phyloP scores from a whole-genome alignment of 2,888 invertebrate genomes.

The Lepetodrilus schrolli region DNA sequence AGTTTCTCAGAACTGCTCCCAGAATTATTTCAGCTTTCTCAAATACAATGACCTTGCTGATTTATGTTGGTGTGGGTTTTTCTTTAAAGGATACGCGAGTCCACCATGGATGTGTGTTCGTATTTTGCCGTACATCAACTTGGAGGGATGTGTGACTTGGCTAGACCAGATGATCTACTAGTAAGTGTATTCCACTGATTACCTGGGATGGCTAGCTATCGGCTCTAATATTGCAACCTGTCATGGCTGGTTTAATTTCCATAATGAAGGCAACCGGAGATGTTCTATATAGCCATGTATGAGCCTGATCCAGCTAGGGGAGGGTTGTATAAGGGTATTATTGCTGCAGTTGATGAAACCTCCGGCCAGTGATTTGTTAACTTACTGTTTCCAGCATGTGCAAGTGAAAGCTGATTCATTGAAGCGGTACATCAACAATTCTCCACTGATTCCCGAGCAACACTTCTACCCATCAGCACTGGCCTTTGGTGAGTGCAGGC shows the following conservation, averaged over 20 bases:
- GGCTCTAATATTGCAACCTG: too few species aligned
- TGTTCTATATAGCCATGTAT: too few species aligned
- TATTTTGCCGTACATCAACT: slow-evolving; percentile 69
- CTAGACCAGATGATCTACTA: slow-evolving; percentile 55
- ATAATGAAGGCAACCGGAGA: too few species aligned
- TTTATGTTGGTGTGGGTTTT: background rate
- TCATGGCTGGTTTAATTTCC: too few species aligned
- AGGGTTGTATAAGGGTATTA: too few species aligned
- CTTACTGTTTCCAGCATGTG: slow-evolving; percentile 56
- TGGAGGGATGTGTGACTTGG: slow-evolving; percentile 57
- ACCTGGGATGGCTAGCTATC: too few species aligned
- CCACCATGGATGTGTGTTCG: slow-evolving; percentile 61
- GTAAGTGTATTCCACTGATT: slow-evolving; percentile 60
- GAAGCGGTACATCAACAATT: slow-evolving; percentile 70
- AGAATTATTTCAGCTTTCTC: too few species aligned
- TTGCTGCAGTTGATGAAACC: too few species aligned
- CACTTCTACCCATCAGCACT: slow-evolving; percentile 89
- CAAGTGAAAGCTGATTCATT: slow-evolving; percentile 57
- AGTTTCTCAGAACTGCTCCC: too few species aligned
- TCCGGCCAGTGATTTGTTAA: too few species aligned
- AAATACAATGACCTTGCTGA: too few species aligned
- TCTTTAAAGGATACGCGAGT: slow-evolving; percentile 43
- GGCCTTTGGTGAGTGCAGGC: slow-evolving; percentile 81
- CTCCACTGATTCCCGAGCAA: slow-evolving; percentile 84
- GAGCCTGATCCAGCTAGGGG: too few species aligned